Base-by-base conservation (phyloP, 2,888 invertebrate genomes). In the Lordiphosa fenestrarum region DNA sequence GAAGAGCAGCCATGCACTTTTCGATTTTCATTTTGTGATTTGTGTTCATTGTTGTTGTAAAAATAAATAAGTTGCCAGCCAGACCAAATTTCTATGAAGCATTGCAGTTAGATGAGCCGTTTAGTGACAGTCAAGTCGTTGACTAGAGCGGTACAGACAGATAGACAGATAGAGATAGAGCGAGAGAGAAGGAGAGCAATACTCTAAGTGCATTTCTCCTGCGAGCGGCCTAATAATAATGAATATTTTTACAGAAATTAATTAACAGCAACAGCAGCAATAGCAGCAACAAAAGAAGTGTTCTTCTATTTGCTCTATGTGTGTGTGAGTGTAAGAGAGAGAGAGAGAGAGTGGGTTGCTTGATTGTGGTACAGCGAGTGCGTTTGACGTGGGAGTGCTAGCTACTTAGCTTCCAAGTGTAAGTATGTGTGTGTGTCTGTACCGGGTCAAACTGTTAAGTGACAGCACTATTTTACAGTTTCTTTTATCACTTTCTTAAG, bases 1-100 rank as follows among this genome's bases (percentile, higher is more conserved):
- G 47, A 63, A 57, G 54, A 46, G 36, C 46, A 55, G 44, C 66
- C 73, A 59, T 70, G 66, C 77, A 83, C 56, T 85, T 69, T 84
- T 81, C 67, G 84, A 77, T 80, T 80, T 84, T 73, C 67, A 72
- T 83, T 84, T 80, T 67, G 63, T 82, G 72, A 71, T 72, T 67
- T 66, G 61, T 68, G 55, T 66, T 67, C 81, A 80, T 80, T 80
- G 85, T 83, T 85, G 70, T 64, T 81, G 75, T 74, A 86, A 86
- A 86, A 87, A 87, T 86, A 87, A 86, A 87, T 86, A 87, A 86
- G 66, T 77, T 71, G 73, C 73, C 86, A 85, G 77, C 70, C 73
- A 73, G 76, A 66, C 44, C 44, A 44, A 81, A 60, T 82, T 71
- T 78, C 82, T 78, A 84, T 82, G 82, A 82, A 82, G 82, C 82